Percentiles rank a stretch among this genome's conserved stretches.
phyloP scores from a whole-genome alignment of 2,888 invertebrate genomes.

The Nasonia oneida region DNA sequence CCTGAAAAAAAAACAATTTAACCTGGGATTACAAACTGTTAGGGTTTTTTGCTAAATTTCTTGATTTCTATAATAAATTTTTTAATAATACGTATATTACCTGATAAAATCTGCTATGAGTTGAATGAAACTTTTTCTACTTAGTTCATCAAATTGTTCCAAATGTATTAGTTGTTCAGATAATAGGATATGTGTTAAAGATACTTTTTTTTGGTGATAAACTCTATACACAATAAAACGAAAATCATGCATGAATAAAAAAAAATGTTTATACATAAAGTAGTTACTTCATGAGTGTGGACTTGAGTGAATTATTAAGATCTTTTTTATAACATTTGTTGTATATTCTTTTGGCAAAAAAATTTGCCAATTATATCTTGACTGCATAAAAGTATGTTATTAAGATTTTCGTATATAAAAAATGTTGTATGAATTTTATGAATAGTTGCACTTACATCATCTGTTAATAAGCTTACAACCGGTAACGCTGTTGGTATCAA shows the following conservation, averaged over 20 bases:
- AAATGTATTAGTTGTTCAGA: constrained; percentile 45
- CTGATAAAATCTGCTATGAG: constrained; percentile 21
- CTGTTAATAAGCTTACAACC: constrained; percentile 25
- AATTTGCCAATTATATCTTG: constrained; percentile 44
- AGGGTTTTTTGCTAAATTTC: too few species aligned
- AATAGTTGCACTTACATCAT: constrained; percentile 30
- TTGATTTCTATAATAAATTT: too few species aligned
- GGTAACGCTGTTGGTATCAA: constrained; percentile 24
- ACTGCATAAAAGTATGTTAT: constrained; percentile 7
- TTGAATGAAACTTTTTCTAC: constrained; percentile 1
- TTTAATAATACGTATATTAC: background rate
- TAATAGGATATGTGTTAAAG: constrained; percentile 11
- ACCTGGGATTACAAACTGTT: too few species aligned
- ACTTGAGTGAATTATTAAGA: background rate
- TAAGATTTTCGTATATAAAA: background rate
- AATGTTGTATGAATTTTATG: background rate
- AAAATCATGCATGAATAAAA: background rate
- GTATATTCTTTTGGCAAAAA: constrained; percentile 18
- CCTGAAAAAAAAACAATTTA: constrained; percentile 8
- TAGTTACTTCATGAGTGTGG: constrained; percentile 28
- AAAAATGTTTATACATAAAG: background rate
- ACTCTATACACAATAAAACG: background rate
- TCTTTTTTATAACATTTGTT: background rate
- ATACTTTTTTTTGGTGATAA: background rate
- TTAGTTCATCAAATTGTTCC: background rate